Conservation (phyloP, 1,140 invertebrate genomes). For the Drosophila rufa region DNA sequence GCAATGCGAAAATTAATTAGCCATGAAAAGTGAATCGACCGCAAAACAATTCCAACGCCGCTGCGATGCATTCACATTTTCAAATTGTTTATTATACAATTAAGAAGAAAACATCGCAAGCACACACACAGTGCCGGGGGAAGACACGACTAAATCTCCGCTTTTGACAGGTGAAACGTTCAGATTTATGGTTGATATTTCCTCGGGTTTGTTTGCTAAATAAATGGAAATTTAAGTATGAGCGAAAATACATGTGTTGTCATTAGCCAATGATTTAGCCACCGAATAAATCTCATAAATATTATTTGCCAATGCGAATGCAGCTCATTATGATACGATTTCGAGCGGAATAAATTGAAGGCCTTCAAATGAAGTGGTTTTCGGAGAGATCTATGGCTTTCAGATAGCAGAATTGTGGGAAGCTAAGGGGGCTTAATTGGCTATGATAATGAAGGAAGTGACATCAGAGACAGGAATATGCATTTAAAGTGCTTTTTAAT, state of each 20-base stretch:
- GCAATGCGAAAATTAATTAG: constrained; percentile 84
- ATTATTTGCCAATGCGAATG: constrained; percentile 17
- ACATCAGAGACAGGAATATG: constrained; percentile 10
- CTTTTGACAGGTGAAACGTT: constrained; percentile 30
- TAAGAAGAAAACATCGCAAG: constrained; percentile 1
- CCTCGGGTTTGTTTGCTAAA: constrained; percentile 27
- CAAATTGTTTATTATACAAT: constrained; percentile 66
- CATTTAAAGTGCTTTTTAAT: background rate
- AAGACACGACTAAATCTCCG: constrained; percentile 20
- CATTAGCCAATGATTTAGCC: constrained; percentile 75
- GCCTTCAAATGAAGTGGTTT: constrained; percentile 23
- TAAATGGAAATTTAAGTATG: constrained; percentile 52
- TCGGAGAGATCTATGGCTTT: constrained; percentile 22
- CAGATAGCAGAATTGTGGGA: constrained; percentile 10
- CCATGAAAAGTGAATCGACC: constrained; percentile 82
- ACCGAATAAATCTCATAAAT: constrained; percentile 44
- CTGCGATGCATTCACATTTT: constrained; percentile 53
- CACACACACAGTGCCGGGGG: background rate
- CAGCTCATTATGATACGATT: constrained; percentile 28
- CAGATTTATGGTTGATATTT: constrained; percentile 53
- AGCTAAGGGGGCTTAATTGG: constrained; percentile 21
- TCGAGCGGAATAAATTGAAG: constrained; percentile 27
- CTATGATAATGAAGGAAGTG: constrained; percentile 1
- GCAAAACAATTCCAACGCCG: constrained; percentile 68
- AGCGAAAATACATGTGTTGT: constrained; percentile 60